Percentiles rank a stretch among this genome's conserved stretches.
Conservation (phyloP, 2,113 vertebrate species). For the Bubo bubo region DNA sequence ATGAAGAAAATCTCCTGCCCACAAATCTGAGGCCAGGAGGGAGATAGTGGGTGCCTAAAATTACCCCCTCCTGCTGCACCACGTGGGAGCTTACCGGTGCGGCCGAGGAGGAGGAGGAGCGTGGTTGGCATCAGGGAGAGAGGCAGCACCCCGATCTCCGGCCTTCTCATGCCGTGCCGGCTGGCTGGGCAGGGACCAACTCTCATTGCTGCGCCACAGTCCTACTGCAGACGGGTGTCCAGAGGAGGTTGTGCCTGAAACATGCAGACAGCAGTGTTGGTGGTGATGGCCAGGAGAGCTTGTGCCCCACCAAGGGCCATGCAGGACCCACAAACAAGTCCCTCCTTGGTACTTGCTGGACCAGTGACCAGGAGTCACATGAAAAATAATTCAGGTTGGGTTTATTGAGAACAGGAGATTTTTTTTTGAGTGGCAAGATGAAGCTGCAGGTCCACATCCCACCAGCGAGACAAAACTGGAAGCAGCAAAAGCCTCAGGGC, state of each 20-base stretch:
- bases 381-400: not conserved
- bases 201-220: slow-evolving; percentile 32
- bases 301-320: too few relatives aligned
- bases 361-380: not conserved
- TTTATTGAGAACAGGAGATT: not conserved
- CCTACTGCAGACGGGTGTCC: not conserved
- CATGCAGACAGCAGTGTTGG: not conserved
- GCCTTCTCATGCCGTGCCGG: not conserved
- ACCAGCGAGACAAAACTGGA: not conserved
- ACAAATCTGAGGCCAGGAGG: not conserved
- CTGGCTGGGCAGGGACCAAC: not conserved
- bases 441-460: not conserved
- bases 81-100: slow-evolving; percentile 44
- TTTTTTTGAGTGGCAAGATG: not conserved
- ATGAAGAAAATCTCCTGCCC: not conserved
- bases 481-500: not conserved
- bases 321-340: not conserved
- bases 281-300: not conserved
- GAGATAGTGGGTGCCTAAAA: not conserved
- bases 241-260: slow-evolving; percentile 46
- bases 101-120: slow-evolving; percentile 45
- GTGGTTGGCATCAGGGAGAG: not conserved
- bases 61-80: accelerated
- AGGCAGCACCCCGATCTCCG: not conserved
- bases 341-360: not conserved